phyloP scores from a whole-genome alignment of 2,113 vertebrate species.

The Penelope pileata region DNA sequence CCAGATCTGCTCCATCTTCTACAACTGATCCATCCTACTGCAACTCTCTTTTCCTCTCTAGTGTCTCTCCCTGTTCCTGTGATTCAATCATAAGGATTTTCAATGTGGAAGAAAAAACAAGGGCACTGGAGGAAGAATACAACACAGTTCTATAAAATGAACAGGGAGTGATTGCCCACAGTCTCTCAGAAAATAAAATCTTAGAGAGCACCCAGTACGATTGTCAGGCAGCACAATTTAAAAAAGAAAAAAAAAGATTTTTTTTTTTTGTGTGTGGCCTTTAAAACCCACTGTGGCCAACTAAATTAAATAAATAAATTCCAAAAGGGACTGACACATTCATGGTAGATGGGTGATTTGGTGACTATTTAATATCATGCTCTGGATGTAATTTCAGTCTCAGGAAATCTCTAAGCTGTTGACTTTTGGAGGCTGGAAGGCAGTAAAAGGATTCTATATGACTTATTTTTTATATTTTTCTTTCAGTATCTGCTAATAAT shows the following conservation, averaged over 20 bases:
- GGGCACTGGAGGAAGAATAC: neutral
- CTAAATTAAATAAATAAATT: conserved; percentile 6
- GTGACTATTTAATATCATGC: neutral
- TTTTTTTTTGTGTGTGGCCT: neutral
- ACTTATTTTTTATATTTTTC: conserved; percentile 25
- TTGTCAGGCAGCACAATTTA: neutral
- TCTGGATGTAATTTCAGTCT: conserved; percentile 50
- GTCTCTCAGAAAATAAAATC: neutral
- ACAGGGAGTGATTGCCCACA: neutral
- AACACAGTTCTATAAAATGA: neutral
- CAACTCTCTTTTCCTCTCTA: neutral
- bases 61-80: neutral
- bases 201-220: neutral
- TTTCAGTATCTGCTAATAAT: conserved; percentile 51
- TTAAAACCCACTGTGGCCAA: neutral
- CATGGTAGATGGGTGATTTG: neutral
- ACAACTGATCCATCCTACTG: neutral
- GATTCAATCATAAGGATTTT: neutral
- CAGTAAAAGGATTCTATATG: conserved; percentile 19
- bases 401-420: conserved; percentile 16
- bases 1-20: neutral
- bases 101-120: neutral
- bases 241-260: neutral
- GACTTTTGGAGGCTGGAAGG: conserved; percentile 19
- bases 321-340: neutral